A percentile compares a stretch with the other conserved stretches of the same genome.
These are phyloP conservation scores for Columba livia DNA, from an alignment of 2,113 vertebrate species.

Conservation along the genomic window DNA sequence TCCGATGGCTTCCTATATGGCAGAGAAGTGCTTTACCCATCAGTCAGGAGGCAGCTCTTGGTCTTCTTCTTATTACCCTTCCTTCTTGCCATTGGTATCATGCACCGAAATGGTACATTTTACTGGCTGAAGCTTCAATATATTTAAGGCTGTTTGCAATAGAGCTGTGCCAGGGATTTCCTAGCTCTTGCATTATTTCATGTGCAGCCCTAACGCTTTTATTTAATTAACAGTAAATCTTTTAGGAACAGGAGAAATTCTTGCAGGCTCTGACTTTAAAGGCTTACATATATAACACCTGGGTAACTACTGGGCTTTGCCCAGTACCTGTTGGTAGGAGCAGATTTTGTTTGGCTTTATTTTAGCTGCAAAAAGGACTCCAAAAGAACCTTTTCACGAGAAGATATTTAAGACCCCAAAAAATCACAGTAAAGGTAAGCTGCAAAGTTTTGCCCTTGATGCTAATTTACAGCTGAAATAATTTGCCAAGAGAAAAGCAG, in stretches of 20 bases:
- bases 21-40: background rate
- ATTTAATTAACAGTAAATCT: background rate
- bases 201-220: background rate
- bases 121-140: background rate
- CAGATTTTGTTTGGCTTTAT: background rate
- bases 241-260: background rate
- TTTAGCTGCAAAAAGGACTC: background rate
- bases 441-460: background rate
- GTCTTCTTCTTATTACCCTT: background rate
- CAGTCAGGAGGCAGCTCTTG: background rate
- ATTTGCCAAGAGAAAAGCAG: background rate
- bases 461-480: background rate
- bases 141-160: background rate
- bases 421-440: background rate
- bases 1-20: background rate
- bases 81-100: accelerated
- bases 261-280: background rate
- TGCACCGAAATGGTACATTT: background rate
- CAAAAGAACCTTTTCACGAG: background rate
- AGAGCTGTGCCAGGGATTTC: background rate
- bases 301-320: background rate
- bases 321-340: background rate
- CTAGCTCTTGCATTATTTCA: background rate
- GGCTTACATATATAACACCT: too few species aligned
- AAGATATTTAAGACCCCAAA: background rate